Evolutionary conservation across 2,888 invertebrate genomes (phyloP).

Genomic region (Deilephila elpenor): DNA sequence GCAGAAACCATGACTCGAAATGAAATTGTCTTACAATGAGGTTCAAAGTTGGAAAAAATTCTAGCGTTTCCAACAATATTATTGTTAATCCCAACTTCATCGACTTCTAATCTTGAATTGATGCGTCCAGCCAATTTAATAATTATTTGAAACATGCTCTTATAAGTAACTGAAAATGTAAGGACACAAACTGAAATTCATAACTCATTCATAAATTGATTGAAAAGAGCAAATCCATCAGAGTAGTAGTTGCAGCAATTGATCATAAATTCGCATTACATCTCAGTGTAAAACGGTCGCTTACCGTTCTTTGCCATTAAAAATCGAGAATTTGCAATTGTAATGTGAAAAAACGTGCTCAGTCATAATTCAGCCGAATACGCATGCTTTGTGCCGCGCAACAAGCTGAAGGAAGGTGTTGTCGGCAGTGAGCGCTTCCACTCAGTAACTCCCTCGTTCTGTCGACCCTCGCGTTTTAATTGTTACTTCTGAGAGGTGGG

Average conservation of each 20-base stretch:
- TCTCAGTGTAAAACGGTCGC: background rate
- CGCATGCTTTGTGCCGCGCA: slow-evolving; percentile 64
- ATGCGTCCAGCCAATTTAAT: background rate
- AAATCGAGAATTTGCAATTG: slow-evolving; percentile 11
- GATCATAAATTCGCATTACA: background rate
- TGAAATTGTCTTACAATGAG: background rate
- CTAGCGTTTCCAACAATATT: background rate
- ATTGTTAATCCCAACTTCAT: background rate
- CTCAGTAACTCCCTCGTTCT: slow-evolving; percentile 74
- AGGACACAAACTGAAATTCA: too few relatives aligned
- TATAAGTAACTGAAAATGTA: background rate
- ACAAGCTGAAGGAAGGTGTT: slow-evolving; percentile 52
- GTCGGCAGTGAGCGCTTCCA: slow-evolving; percentile 68
- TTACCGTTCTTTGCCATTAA: background rate
- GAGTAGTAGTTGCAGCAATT: too few relatives aligned
- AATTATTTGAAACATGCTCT: background rate
- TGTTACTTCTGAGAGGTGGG: slow-evolving; percentile 80
- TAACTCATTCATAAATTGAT: too few relatives aligned
- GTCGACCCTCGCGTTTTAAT: slow-evolving; percentile 76
- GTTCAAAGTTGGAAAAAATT: slow-evolving; percentile 16
- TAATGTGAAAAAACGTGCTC: slow-evolving; percentile 54
- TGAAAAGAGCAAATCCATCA: too few relatives aligned
- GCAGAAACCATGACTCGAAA: slow-evolving; percentile 12
- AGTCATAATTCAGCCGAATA: slow-evolving; percentile 67
- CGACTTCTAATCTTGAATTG: background rate